A percentile compares a stretch with the other conserved stretches of the same genome.
Conservation (phyloP, 2,113 vertebrate species). For the Shinisaurus crocodilurus region DNA sequence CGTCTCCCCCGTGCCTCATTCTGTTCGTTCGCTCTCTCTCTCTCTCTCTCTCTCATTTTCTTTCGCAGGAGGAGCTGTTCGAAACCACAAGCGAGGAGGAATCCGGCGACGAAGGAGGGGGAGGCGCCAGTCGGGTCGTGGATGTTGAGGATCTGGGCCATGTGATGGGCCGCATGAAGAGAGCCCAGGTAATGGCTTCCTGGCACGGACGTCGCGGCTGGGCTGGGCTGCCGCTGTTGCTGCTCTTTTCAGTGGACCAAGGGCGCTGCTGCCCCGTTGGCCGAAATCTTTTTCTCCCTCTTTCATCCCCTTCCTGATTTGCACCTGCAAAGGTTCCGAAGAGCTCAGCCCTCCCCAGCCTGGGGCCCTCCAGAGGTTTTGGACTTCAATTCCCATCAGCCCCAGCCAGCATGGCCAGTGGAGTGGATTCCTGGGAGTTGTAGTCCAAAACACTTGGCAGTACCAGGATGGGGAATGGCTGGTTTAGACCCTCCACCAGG, state of each 20-base stretch:
- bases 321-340: no score
- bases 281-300: neutral
- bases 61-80: constrained; percentile 72
- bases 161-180: constrained; percentile 83
- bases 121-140: constrained; percentile 68
- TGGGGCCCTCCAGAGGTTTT: neutral
- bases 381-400: neutral
- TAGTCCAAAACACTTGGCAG: no score
- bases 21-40: neutral
- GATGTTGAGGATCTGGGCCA: constrained; percentile 93
- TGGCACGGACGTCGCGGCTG: neutral
- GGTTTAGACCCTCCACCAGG: no score
- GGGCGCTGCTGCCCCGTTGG: no score
- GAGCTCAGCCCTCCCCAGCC: no score
- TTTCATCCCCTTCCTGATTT: no score
- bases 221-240: neutral
- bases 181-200: constrained; percentile 82
- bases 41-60: neutral
- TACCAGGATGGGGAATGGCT: no score
- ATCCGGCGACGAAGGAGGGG: constrained; percentile 59
- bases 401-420: neutral
- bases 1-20: neutral
- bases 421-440: no score
- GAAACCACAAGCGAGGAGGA: constrained; percentile 90
- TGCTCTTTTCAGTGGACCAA: neutral